A percentile compares a stretch with the other conserved stretches of the same genome.
Evolutionary conservation across 1,140 invertebrate species (phyloP).

Genomic region (Kradibia gibbosae): DNA sequence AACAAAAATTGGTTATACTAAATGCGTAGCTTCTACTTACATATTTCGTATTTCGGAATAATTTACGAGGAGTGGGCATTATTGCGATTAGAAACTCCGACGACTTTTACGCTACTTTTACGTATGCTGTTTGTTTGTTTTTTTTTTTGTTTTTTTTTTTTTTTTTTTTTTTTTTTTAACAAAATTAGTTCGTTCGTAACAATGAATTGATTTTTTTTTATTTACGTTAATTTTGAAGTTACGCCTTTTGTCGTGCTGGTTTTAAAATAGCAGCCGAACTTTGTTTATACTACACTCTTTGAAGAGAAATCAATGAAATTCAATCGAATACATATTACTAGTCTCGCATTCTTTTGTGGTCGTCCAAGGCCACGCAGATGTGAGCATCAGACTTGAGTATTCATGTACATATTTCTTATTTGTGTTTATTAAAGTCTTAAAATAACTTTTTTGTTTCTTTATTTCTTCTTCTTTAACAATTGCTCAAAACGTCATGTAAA

Average conservation of each 20-base stretch:
- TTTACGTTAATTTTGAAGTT: too few relatives aligned
- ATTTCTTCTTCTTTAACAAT: conserved; percentile 19
- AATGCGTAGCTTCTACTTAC: conserved; percentile 51
- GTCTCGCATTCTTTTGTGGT: conserved; percentile 33
- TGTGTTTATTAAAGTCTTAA: conserved; percentile 25
- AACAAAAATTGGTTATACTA: conserved; percentile 51
- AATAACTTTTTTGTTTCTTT: neutral
- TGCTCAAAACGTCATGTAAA: conserved; percentile 52
- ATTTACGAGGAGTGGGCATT: conserved; percentile 49
- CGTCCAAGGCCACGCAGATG: conserved; percentile 29
- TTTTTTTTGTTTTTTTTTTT: too few relatives aligned
- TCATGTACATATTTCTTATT: conserved; percentile 34
- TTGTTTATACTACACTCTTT: too few relatives aligned
- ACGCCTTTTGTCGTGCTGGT: too few relatives aligned
- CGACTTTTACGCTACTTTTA: conserved; percentile 29
- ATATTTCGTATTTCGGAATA: conserved; percentile 49
- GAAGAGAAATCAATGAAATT: too few relatives aligned
- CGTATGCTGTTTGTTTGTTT: too few relatives aligned
- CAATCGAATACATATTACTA: conserved; percentile 27
- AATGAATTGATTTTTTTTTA: neutral
- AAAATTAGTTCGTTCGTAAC: neutral
- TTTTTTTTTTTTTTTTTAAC: conserved; percentile 8
- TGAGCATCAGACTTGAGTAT: conserved; percentile 25
- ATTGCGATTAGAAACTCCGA: conserved; percentile 22
- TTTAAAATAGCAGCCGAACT: too few relatives aligned